Conservation (phyloP, 1,140 invertebrate genomes). For the Drosophila mayri region DNA sequence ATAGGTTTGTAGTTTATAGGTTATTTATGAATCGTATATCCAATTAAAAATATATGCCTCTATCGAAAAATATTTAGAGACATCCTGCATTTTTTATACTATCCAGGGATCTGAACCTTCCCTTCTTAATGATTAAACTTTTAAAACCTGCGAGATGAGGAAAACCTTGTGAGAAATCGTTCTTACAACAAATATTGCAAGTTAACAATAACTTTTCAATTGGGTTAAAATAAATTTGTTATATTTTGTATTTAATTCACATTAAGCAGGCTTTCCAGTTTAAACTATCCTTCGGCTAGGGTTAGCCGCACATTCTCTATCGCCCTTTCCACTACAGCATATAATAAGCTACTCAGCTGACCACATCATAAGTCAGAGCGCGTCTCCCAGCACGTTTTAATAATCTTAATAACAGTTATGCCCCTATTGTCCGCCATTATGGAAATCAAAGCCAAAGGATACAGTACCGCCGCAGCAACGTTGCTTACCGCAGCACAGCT, state of each 20-base stretch:
- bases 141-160: neutral
- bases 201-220: neutral
- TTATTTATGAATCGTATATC: too few species aligned
- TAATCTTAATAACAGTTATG: slow-evolving; percentile 77
- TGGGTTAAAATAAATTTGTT: neutral
- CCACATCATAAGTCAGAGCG: slow-evolving; percentile 67
- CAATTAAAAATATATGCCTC: neutral
- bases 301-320: neutral
- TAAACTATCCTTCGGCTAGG: neutral
- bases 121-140: slow-evolving; percentile 59
- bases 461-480: slow-evolving; percentile 37
- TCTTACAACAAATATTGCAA: neutral
- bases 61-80: neutral
- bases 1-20: too few species aligned
- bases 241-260: neutral
- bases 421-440: slow-evolving; percentile 66
- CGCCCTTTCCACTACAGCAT: slow-evolving; percentile 4
- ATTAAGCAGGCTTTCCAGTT: neutral
- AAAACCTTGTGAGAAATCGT: neutral
- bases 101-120: slow-evolving; percentile 40
- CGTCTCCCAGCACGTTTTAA: slow-evolving; percentile 65
- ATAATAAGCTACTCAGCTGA: slow-evolving; percentile 24
- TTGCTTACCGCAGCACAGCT: slow-evolving; percentile 27
- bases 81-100: slow-evolving; percentile 45
- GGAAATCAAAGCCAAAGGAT: slow-evolving; percentile 72